phyloP scores from a whole-genome alignment of 2,888 invertebrate genomes.

The Eupithecia pulchellata region DNA sequence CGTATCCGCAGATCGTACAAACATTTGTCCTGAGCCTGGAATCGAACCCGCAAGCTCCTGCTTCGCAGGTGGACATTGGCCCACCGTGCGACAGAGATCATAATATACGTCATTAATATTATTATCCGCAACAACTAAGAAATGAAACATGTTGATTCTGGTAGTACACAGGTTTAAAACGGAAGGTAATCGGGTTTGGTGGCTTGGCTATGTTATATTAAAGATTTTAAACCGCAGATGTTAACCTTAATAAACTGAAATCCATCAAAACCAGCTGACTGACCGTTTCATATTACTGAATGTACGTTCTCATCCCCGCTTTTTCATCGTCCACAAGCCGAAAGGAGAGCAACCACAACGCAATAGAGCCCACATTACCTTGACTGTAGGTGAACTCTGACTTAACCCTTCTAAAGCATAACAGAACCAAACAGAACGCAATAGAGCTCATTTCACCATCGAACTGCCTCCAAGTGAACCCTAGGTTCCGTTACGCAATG shows the following conservation, averaged over 20 bases:
- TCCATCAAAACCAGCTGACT: background rate
- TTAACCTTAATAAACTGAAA: background rate
- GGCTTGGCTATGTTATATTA: background rate
- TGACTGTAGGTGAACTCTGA: conserved; percentile 5
- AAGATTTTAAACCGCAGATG: background rate
- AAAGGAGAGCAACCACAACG: background rate
- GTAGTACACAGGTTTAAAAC: background rate
- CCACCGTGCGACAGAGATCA: too few species aligned
- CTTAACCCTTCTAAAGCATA: background rate
- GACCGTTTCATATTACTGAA: background rate
- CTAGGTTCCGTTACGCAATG: conserved; percentile 57
- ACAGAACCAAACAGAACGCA: background rate
- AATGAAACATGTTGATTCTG: background rate
- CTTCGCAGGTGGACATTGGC: too few species aligned
- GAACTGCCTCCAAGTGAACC: conserved; percentile 2
- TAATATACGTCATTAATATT: too few species aligned
- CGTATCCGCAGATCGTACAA: too few species aligned
- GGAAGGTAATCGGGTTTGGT: background rate
- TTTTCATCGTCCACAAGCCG: background rate
- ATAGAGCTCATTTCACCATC: background rate
- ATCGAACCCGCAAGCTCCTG: too few species aligned
- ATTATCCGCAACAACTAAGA: background rate
- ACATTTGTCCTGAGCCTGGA: too few species aligned
- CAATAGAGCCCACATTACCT: conserved; percentile 4
- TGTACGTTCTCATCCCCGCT: background rate